Conservation (phyloP, 1,140 invertebrate species). For the Monochamus saltuarius region DNA sequence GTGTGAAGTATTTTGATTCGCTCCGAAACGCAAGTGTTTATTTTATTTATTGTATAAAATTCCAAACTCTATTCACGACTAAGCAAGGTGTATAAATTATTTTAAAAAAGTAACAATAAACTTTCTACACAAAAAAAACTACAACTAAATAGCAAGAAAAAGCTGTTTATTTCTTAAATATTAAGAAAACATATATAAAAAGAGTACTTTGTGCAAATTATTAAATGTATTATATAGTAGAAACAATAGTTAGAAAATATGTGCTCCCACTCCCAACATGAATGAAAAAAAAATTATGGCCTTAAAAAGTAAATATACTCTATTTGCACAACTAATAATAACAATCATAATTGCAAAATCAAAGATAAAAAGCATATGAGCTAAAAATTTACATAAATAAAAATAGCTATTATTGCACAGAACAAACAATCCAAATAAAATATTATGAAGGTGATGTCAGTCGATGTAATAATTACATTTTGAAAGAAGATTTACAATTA, state of each 20-base stretch:
- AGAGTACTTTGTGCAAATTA: conserved; percentile 43
- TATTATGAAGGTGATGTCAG: conserved; percentile 27
- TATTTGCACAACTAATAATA: conserved; percentile 29
- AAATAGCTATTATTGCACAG: conserved; percentile 20
- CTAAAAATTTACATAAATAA: conserved; percentile 36
- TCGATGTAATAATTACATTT: conserved; percentile 8
- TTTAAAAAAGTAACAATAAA: too few relatives aligned
- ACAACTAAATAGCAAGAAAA: conserved; percentile 22
- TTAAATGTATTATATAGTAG: conserved; percentile 24
- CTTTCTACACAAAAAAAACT: too few relatives aligned
- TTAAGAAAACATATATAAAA: conserved; percentile 45
- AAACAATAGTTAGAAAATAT: conserved; percentile 34
- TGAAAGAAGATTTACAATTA: conserved; percentile 6
- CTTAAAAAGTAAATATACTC: conserved; percentile 31
- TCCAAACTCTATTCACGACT: too few relatives aligned
- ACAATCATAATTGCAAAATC: conserved; percentile 26
- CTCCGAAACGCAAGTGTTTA: too few relatives aligned
- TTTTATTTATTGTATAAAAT: too few relatives aligned
- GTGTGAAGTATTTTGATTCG: too few relatives aligned
- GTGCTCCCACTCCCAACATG: conserved; percentile 39
- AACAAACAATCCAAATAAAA: conserved; percentile 32
- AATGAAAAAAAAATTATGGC: conserved; percentile 34
- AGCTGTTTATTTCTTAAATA: conserved; percentile 46
- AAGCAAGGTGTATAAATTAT: too few relatives aligned
- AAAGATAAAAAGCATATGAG: conserved; percentile 21